Conservation (phyloP, 2,797 vertebrate genomes). For the Gallinago stenura region DNA sequence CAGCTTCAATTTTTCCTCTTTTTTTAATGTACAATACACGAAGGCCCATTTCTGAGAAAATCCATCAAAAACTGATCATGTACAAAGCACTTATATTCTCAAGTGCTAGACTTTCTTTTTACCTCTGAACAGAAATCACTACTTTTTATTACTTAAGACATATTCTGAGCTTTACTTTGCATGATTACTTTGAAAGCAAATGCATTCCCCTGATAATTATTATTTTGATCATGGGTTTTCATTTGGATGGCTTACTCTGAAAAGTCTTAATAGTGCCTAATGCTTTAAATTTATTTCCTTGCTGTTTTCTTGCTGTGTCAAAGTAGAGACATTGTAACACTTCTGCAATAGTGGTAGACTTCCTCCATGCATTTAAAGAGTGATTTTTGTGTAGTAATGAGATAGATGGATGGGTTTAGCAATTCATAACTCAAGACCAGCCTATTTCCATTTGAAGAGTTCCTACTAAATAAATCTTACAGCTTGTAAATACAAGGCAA, state of each 20-base stretch:
- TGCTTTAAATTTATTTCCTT: slow-evolving; percentile 18
- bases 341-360: neutral
- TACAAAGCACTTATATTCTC: neutral
- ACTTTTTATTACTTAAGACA: slow-evolving; percentile 3
- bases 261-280: slow-evolving; percentile 30
- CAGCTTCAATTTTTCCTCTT: neutral
- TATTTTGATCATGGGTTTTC: slow-evolving; percentile 58
- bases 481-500: slow-evolving; percentile 15
- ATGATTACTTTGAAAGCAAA: slow-evolving; percentile 39
- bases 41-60: slow-evolving; percentile 25
- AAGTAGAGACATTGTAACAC: neutral
- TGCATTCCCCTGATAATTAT: slow-evolving; percentile 22
- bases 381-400: neutral
- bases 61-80: slow-evolving; percentile 12
- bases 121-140: slow-evolving; percentile 19
- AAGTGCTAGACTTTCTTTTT: neutral
- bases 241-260: slow-evolving; percentile 28
- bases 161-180: neutral
- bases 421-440: slow-evolving; percentile 30
- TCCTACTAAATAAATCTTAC: slow-evolving; percentile 48
- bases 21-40: neutral
- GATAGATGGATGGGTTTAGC: slow-evolving; percentile 4
- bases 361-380: slow-evolving; percentile 34
- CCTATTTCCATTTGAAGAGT: neutral
- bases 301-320: slow-evolving; percentile 10